Evolutionary conservation across 2,113 vertebrate genomes (phyloP), one percentile per base, ranked within the genome.

Genomic region (Willisornis vidua): DNA sequence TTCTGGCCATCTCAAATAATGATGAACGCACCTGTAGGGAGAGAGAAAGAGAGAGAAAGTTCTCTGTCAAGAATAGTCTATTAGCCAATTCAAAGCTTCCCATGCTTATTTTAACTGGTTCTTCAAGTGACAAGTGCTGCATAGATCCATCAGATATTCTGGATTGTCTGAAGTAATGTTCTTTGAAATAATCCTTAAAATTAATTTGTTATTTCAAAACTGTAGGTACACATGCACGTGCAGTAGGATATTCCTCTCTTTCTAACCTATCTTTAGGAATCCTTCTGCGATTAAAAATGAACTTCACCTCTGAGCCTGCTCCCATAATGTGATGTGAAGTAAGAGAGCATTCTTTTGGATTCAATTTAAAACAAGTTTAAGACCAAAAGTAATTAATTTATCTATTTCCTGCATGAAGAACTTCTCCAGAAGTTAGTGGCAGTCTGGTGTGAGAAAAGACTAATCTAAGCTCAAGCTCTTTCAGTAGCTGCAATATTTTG

Each of bases 11-110:
- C 78, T 98, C 97, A 91, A 98, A 98, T 63, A 98, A 79, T 39
- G 98, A 98, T 2, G 98, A 98, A 74, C 98, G 98, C 41, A 98
- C 98, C 98, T 98, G 92, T 6, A 75, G 74, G 51, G 67, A 88
- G 46, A 95, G 55, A 66, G 58, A 73, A 48, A 62, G 41, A 41
- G 41, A 85, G 24, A 80, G 18, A 19, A 48, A 94, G 85, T 61
- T 63, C 26, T 76, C 29, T 37, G 39, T 95, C 35, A 97, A 46
- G 19, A 74, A 33, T 4, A 70, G 68, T 43, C 29, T 13, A 4
- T 7, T 37, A 61, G 23, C 22, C 33, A 43, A 39, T 31, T 76
- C 46, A 84, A 81, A 66, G n/a, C 19, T 73, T 74, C 51, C 28
- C 4, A 4, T 45, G 12, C 49, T 74, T 89, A 75, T 78, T 82